Evolutionary conservation across 2,113 vertebrate species (phyloP).

Genomic region (Sylvilagus bachmani): DNA sequence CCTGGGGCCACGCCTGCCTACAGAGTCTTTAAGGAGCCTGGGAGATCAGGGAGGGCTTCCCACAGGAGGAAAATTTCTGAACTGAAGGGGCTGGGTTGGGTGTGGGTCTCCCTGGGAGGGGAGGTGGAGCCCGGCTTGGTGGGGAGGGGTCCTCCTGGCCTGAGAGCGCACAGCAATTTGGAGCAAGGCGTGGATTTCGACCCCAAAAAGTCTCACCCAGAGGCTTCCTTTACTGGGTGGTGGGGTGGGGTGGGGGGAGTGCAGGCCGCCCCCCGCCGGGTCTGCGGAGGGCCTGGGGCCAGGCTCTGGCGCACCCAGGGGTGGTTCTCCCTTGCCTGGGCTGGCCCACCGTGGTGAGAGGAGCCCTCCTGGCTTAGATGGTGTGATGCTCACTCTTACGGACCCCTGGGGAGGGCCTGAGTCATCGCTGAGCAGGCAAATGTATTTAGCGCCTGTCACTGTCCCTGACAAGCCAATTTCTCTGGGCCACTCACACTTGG

Average conservation of each 20-base stretch:
- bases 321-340: no score
- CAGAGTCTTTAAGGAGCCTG: not conserved
- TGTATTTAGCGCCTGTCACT: constrained; percentile 77
- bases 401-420: constrained; percentile 73
- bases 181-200: not conserved
- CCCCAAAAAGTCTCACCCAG: not conserved
- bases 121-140: not conserved
- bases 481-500: constrained; percentile 68
- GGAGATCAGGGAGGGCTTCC: not conserved
- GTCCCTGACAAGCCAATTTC: constrained; percentile 76
- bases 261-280: not conserved
- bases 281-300: not conserved
- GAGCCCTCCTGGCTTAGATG: not conserved
- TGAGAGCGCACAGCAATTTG: not conserved
- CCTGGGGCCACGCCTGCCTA: not conserved
- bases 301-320: not conserved
- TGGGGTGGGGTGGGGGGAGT: not conserved
- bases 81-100: not conserved
- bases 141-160: not conserved
- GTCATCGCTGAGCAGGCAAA: constrained; percentile 76
- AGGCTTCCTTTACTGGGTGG: not conserved
- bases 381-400: constrained; percentile 47
- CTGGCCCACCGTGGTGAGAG: not conserved
- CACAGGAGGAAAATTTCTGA: not conserved
- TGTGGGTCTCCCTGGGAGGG: no score